Base-by-base conservation (phyloP, 2,797 vertebrate species). In the Propithecus deckenii region DNA sequence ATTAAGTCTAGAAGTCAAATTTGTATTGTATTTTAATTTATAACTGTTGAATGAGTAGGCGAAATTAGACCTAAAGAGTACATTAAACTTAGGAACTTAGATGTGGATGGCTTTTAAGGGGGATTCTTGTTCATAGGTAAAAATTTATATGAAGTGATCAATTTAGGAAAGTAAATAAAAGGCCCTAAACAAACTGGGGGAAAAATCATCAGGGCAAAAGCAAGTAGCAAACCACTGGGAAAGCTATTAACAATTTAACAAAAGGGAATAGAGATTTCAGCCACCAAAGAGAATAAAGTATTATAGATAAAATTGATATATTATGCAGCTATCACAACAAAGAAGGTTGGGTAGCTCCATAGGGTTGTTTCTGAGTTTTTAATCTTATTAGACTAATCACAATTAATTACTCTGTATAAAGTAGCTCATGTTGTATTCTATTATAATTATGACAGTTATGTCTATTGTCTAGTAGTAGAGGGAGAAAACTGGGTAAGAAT, bases 131-230 rank as follows among this genome's bases (percentile, higher is more conserved):
- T 96, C 43, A 50, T 79, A 80, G 89, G 28, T 75, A 75, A 86
- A 86, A 86, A 93, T 86, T 63, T 65, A 63, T n/a, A 71, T 69
- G 43, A 72, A 32, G 30, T 94, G 9, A 94, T 46, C 67, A 74
- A 89, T 91, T 96, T 95, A 75, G 7, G 23, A 74, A 89, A 88
- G 43, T 86, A 88, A 93, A 76, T 85, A 30, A 87, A 93, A 95
- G 75, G 7, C 2, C 30, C 57, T 90, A 85, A 97, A 86, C 32
- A 95, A 88, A 86, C 38, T 57, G 12, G n/a, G 7, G 30, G 48
- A 90, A 72, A 46, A 57, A 17, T 15, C 20, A 86, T 63, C 22
- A 92, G 88, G 30, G 38, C 30, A 86, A 96, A 95, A 89, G 15
- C 50, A 89, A 94, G 43, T 35, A 46, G 32, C 25, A 93, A 95